These are phyloP conservation scores for Ooceraea biroi DNA, from an alignment of 1,140 invertebrate genomes.

Conservation along the genomic window DNA sequence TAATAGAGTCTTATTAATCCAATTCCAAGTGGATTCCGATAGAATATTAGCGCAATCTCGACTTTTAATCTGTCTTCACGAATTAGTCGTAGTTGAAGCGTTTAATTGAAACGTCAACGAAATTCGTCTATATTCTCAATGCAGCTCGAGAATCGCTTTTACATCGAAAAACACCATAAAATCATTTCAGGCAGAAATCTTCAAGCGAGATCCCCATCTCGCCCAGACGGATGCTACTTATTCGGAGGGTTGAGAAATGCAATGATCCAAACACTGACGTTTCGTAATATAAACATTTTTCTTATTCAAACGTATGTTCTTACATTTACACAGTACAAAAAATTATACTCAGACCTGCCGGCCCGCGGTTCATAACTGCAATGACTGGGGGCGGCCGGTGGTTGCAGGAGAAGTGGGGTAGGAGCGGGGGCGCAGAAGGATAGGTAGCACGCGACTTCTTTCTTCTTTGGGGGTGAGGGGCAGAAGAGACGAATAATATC, in stretches of 20 bases:
- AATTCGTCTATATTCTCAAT: no score
- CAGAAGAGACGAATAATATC: constrained; percentile 36
- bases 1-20: no score
- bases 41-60: no score
- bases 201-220: background rate
- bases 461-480: constrained; percentile 70
- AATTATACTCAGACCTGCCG: constrained; percentile 86
- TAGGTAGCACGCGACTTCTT: constrained; percentile 57
- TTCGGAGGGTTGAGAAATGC: background rate
- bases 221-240: background rate
- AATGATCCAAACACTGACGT: constrained; percentile 35
- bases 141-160: no score
- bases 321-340: constrained; percentile 88
- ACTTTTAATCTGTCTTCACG: no score
- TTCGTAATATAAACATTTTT: constrained; percentile 87
- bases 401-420: constrained; percentile 28
- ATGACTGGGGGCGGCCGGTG: constrained; percentile 81
- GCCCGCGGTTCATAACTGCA: constrained; percentile 83
- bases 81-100: no score
- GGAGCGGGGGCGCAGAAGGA: constrained; percentile 65
- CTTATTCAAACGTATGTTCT: constrained; percentile 88
- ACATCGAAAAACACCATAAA: no score
- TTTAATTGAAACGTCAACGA: no score
- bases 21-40: no score
- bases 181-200: no score